A percentile compares a stretch with the other conserved stretches of the same genome.
phyloP scores from a whole-genome alignment of 2,888 invertebrate species.

The Lymantria dispar region DNA sequence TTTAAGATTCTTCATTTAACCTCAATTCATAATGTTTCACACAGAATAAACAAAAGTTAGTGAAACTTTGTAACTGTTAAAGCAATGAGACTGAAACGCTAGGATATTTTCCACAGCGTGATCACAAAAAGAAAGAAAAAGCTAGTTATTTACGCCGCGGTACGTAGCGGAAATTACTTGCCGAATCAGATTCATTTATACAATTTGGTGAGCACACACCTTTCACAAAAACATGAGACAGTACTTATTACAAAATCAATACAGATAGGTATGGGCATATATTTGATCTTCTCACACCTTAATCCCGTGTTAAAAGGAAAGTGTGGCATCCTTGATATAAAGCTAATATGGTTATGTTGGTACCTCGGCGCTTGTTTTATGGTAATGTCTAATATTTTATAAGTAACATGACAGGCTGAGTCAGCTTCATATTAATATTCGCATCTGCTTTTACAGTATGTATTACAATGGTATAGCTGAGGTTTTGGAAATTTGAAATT shows the following conservation, averaged over 20 bases:
- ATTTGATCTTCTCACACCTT: conserved; percentile 37
- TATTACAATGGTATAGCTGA: not conserved
- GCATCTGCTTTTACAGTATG: conserved; percentile 4
- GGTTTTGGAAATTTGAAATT: too few species aligned
- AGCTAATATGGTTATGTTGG: conserved; percentile 36
- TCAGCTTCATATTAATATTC: conserved; percentile 17
- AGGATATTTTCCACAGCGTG: too few species aligned
- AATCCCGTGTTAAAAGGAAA: conserved; percentile 44
- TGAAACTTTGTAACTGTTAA: too few species aligned
- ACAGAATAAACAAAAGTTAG: too few species aligned
- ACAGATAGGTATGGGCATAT: conserved; percentile 35
- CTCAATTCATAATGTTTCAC: too few species aligned
- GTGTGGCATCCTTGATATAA: conserved; percentile 37
- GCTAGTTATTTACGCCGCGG: not conserved
- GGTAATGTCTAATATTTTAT: conserved; percentile 35
- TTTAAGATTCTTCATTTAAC: too few species aligned
- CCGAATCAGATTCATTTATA: conserved; percentile 11
- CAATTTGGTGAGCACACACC: conserved; percentile 11
- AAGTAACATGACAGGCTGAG: conserved; percentile 19
- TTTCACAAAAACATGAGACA: conserved; percentile 18
- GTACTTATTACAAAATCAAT: conserved; percentile 42
- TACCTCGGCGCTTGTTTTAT: conserved; percentile 33
- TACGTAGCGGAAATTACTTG: conserved; percentile 7
- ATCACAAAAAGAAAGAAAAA: too few species aligned
- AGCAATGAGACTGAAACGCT: too few species aligned